Conservation (phyloP, 2,113 vertebrate genomes). For the Corynorhinus townsendii region DNA sequence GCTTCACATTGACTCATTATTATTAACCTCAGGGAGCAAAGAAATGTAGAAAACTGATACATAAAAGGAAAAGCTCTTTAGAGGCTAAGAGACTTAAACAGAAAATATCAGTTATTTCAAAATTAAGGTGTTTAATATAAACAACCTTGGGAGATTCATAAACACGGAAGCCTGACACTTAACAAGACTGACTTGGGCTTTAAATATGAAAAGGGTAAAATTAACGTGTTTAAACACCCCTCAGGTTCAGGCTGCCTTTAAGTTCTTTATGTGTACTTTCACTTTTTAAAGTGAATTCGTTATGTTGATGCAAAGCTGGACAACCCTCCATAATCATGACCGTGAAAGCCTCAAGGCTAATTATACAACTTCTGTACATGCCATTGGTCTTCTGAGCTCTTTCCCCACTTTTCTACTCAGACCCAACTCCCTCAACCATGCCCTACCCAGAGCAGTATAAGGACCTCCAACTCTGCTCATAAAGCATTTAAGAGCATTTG, state of each 20-base stretch:
- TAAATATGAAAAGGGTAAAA: background rate
- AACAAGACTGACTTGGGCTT: background rate
- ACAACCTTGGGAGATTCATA: background rate
- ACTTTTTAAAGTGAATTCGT: background rate
- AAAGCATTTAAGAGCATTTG: background rate
- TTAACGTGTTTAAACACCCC: background rate
- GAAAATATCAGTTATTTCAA: background rate
- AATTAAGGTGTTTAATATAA: constrained; percentile 13
- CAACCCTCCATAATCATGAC: background rate
- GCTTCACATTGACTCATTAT: constrained; percentile 37
- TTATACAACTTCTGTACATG: background rate
- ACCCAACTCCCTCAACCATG: background rate
- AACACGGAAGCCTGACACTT: background rate
- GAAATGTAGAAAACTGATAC: background rate
- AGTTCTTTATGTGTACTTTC: background rate
- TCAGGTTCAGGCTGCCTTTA: background rate
- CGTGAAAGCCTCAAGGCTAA: background rate
- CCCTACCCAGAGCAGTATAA: background rate
- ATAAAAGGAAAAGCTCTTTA: background rate
- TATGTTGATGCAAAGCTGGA: background rate
- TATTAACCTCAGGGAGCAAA: constrained; percentile 43
- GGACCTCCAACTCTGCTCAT: background rate
- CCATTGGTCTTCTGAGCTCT: background rate
- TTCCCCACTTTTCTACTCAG: background rate
- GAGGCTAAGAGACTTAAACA: background rate